A percentile compares a stretch with the other conserved stretches of the same genome.
phyloP scores from a whole-genome alignment of 2,797 vertebrate genomes.

The Anableps anableps region DNA sequence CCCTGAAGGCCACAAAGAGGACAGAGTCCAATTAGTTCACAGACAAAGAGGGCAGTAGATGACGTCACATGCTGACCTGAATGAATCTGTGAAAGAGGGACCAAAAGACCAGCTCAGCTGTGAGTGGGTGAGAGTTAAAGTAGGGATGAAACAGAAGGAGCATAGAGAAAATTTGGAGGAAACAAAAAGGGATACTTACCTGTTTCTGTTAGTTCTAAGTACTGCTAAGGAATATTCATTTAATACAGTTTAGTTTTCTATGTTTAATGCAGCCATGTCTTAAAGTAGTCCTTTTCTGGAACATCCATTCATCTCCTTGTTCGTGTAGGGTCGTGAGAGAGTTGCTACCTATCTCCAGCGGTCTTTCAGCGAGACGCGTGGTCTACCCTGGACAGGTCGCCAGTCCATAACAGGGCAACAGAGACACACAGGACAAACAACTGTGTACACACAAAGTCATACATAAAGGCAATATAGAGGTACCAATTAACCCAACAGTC shows the following conservation, averaged over 20 bases:
- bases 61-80: conserved; percentile 42
- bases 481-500: neutral
- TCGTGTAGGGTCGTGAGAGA: too few species aligned
- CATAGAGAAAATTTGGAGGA: conserved; percentile 19
- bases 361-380: too few species aligned
- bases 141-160: conserved; percentile 25
- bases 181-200: conserved; percentile 50
- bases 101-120: conserved; percentile 29
- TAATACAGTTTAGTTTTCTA: conserved; percentile 47
- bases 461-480: neutral
- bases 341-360: too few species aligned
- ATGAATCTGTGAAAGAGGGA: conserved; percentile 38
- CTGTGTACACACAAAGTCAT: neutral
- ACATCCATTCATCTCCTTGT: neutral
- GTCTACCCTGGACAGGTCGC: too few species aligned
- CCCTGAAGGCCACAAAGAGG: conserved; percentile 60
- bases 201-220: conserved; percentile 32
- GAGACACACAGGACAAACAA: too few species aligned
- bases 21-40: conserved; percentile 68
- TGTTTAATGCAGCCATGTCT: conserved; percentile 33
- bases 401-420: too few species aligned
- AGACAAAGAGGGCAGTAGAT: conserved; percentile 29
- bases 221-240: conserved; percentile 40
- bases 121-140: conserved; percentile 21
- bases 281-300: conserved; percentile 32